Evolutionary conservation across 2,888 invertebrate species (phyloP), one percentile per base, ranked within the genome.

Genomic region (Acronicta psi): DNA sequence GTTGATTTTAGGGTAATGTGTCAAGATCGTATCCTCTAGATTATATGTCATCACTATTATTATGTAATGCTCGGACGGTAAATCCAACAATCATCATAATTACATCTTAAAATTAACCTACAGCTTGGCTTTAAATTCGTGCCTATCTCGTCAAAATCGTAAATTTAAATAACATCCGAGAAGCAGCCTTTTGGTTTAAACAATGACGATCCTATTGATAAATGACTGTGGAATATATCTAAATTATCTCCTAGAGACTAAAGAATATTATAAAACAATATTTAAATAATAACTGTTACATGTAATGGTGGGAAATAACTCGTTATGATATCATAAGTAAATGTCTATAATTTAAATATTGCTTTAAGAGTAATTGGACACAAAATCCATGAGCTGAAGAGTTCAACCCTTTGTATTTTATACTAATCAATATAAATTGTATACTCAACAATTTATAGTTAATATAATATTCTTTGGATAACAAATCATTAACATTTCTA

Each of bases 191-290:
- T 93, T 91, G 88, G 89, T 91, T 91, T 83, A 87, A 90, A 91
- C 84, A 85, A 87, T 82, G 83, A 91, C 79, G 68, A 87, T 87
- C 85, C 86, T 89, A 87, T 83, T 87, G 76, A 82, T 83, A 85
- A 87, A 93, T 93, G 94, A 94, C 94, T 93, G 94, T 94, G 94
- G 93, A 94, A 93, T 93, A 94, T 88, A 87, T 88, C 80, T 87
- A 87, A 89, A 84, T 82, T 87, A 89, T 79, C 76, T 83, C 74
- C 87, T 91, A 89, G 70, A 85, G 68, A 87, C 92, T 93, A 91
- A 89, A 82, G 79, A 87, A 87, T 88, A 89, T 90, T 86, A 82
- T 86, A 88, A 90, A 92, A 90, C 89, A 90, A 90, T 91, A 90
- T 92, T 92, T 87, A 91, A 91, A 91, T 82, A 90, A 88, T 83